phyloP scores from a whole-genome alignment of 30 jellyfish, hydroid and myxozoan species.

The Turritopsis dohrnii region DNA sequence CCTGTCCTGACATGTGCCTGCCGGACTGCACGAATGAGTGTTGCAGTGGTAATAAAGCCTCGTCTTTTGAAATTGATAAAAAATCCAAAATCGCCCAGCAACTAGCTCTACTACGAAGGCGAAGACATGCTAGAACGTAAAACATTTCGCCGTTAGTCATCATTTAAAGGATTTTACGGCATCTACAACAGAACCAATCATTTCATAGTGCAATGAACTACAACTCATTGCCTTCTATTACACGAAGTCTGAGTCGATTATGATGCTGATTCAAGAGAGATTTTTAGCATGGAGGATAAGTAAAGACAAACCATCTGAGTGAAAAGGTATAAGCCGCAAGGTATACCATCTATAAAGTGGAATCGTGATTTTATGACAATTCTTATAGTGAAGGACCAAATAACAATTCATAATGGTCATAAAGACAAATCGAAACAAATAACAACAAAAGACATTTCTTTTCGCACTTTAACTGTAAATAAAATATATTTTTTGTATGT shows the following conservation, averaged over 20 bases:
- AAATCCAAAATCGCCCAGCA: constrained; percentile 66
- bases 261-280: no score
- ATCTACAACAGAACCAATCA: no score
- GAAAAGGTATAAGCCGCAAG: no score
- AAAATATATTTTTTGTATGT: background rate
- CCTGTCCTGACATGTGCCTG: constrained; percentile 44
- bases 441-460: background rate
- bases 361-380: no score
- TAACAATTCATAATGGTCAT: background rate
- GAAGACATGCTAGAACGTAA: background rate
- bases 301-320: no score
- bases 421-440: background rate
- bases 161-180: background rate
- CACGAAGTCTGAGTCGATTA: no score
- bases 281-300: no score
- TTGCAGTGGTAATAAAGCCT: constrained; percentile 27
- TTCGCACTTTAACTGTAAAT: background rate
- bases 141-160: background rate
- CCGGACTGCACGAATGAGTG: constrained; percentile 73
- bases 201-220: no score
- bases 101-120: constrained; percentile 3
- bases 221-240: no score
- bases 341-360: no score
- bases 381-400: no score
- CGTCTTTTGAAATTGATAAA: constrained; percentile 34